Percentiles rank a stretch among this genome's conserved stretches.
Evolutionary conservation across 2,888 invertebrate species (phyloP).

Genomic region (Sarcophaga variegata): DNA sequence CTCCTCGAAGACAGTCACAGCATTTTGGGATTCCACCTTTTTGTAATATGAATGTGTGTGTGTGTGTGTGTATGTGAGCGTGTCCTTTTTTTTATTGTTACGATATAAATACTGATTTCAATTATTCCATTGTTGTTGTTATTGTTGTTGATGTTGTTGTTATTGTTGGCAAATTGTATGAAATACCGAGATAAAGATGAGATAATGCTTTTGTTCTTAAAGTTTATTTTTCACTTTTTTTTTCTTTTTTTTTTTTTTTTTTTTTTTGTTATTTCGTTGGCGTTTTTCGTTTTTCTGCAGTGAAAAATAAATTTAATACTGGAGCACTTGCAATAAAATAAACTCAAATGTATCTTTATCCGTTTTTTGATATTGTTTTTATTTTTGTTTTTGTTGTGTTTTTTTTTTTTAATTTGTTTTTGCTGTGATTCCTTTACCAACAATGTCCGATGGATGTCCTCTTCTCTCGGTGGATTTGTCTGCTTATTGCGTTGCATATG

Average conservation of each 20-base stretch:
- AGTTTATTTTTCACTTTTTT: conserved; percentile 27
- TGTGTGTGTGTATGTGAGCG: conserved; percentile 10
- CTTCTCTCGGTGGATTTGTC: conserved; percentile 29
- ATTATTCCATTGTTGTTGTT: conserved; percentile 52
- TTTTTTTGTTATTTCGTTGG: conserved; percentile 18
- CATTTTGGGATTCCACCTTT: conserved; percentile 5
- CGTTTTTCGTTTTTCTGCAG: conserved; percentile 42
- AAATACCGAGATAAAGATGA: conserved; percentile 68
- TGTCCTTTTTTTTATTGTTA: not conserved
- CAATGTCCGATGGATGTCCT: conserved; percentile 34
- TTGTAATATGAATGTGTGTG: not conserved
- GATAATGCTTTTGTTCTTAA: conserved; percentile 59
- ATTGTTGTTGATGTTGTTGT: not conserved
- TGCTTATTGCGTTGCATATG: conserved; percentile 1
- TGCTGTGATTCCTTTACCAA: conserved; percentile 30
- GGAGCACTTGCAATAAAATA: conserved; percentile 70
- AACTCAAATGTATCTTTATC: conserved; percentile 64
- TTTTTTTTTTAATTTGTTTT: not conserved
- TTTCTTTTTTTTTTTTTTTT: conserved; percentile 9
- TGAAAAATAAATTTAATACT: conserved; percentile 67
- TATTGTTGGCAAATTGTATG: conserved; percentile 68
- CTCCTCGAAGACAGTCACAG: not conserved
- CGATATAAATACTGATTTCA: conserved; percentile 66
- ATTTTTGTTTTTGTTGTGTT: not conserved
- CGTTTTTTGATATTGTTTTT: conserved; percentile 51